Evolutionary conservation across 2,797 vertebrate genomes (phyloP).

Genomic region (Enteromius anoplus): DNA sequence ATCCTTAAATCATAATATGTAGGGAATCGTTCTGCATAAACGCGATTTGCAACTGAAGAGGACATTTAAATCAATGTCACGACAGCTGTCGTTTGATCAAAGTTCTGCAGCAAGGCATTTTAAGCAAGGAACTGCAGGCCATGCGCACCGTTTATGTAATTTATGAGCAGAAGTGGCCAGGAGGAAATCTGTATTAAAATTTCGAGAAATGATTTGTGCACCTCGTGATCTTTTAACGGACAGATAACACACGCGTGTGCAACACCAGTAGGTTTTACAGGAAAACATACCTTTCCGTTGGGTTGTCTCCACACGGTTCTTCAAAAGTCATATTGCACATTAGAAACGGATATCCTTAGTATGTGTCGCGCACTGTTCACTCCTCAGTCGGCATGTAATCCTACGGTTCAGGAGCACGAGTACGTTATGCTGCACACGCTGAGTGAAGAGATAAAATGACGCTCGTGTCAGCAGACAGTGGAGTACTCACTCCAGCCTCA

Average conservation of each 20-base stretch:
- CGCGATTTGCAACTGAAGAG: not conserved
- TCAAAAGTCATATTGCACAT: conserved; percentile 92
- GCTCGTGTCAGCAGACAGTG: not conserved
- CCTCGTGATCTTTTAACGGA: not conserved
- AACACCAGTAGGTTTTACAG: not conserved
- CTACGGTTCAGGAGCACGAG: not conserved
- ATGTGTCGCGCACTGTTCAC: not conserved
- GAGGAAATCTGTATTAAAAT: no score
- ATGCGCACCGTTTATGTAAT: not conserved
- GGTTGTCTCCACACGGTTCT: conserved; percentile 84
- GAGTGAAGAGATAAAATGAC: not conserved
- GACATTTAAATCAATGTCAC: not conserved
- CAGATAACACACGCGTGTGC: not conserved
- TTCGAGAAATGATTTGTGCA: not conserved
- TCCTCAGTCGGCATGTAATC: not conserved
- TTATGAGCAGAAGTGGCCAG: not conserved
- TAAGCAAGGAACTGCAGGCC: not conserved
- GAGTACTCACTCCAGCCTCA: not conserved
- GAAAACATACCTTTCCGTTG: conserved; percentile 80
- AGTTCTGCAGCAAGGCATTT: conserved; percentile 8
- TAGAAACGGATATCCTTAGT: conserved; percentile 65
- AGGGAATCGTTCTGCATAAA: not conserved
- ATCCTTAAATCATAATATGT: not conserved
- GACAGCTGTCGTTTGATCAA: not conserved
- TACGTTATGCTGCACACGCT: fast-evolving